phyloP scores from a whole-genome alignment of 2,113 vertebrate genomes.

The Thamnaconus septentrionalis region DNA sequence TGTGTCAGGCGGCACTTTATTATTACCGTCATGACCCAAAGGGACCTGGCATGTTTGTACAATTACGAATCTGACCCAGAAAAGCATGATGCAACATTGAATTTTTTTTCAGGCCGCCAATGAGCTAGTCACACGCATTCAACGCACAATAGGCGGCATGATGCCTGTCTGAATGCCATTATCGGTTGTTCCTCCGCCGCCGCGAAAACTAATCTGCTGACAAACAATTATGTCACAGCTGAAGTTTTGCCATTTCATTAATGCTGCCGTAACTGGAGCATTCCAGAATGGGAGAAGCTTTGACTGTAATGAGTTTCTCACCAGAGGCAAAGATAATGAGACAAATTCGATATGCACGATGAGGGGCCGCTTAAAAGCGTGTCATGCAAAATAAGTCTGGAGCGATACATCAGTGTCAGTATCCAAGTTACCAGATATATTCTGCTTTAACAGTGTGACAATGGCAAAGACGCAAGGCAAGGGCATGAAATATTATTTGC shows the following conservation, averaged over 20 bases:
- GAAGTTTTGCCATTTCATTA: too few relatives aligned
- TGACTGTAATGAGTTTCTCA: not conserved
- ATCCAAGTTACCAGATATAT: too few relatives aligned
- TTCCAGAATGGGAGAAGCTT: not conserved
- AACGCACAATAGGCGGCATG: not conserved
- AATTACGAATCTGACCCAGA: slow-evolving; percentile 30
- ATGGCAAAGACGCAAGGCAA: too few relatives aligned
- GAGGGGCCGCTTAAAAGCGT: too few relatives aligned
- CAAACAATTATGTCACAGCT: too few relatives aligned
- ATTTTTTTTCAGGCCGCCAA: slow-evolving; percentile 16
- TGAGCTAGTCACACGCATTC: slow-evolving; percentile 1
- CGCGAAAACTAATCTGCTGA: too few relatives aligned
- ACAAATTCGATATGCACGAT: not conserved
- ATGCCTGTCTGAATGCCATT: not conserved
- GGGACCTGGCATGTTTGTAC: not conserved
- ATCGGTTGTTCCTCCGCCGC: too few relatives aligned
- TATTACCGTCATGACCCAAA: not conserved
- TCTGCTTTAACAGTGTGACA: too few relatives aligned
- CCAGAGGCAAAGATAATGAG: not conserved
- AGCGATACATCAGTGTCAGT: too few relatives aligned
- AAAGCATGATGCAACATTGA: slow-evolving; percentile 8
- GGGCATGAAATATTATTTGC: slow-evolving; percentile 4
- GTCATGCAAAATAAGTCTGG: too few relatives aligned
- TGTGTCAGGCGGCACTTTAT: not conserved
- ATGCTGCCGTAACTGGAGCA: not conserved